Conservation (phyloP, 2,113 vertebrate species). For the Halichoerus grypus region DNA sequence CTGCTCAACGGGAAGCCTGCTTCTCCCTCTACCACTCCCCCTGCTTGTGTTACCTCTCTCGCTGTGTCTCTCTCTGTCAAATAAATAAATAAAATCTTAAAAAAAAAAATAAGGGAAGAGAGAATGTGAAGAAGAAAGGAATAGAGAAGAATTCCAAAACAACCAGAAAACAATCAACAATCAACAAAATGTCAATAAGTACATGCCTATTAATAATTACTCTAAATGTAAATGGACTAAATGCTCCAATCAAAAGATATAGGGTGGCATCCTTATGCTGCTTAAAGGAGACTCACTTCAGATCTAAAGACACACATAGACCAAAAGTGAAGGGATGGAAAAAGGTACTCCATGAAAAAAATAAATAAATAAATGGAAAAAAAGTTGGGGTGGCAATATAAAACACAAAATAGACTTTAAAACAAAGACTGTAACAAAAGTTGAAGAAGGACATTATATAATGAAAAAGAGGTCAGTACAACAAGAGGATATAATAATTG, state of each 20-base stretch:
- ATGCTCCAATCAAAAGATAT: neutral
- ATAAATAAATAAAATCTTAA: too few species aligned
- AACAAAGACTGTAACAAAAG: neutral
- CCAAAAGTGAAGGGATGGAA: neutral
- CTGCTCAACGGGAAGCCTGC: too few species aligned
- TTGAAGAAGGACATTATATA: neutral
- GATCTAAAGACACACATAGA: neutral
- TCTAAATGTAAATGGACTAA: neutral
- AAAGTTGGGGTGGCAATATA: neutral
- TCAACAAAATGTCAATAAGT: neutral
- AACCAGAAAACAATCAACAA: neutral
- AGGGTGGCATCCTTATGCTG: neutral
- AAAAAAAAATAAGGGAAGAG: neutral
- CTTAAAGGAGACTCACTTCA: neutral
- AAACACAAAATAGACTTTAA: neutral
- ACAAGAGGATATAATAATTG: neutral
- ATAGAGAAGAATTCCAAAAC: neutral
- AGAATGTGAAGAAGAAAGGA: neutral
- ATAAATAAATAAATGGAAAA: neutral
- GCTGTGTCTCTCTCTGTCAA: too few species aligned
- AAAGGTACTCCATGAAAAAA: neutral
- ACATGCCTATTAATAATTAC: neutral
- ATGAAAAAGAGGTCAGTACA: neutral
- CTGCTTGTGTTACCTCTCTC: too few species aligned
- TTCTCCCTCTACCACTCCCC: too few species aligned